Percentiles rank a stretch among this genome's conserved stretches.
Conservation (phyloP, 2,888 invertebrate species). For the Melangyna quadrimaculata region DNA sequence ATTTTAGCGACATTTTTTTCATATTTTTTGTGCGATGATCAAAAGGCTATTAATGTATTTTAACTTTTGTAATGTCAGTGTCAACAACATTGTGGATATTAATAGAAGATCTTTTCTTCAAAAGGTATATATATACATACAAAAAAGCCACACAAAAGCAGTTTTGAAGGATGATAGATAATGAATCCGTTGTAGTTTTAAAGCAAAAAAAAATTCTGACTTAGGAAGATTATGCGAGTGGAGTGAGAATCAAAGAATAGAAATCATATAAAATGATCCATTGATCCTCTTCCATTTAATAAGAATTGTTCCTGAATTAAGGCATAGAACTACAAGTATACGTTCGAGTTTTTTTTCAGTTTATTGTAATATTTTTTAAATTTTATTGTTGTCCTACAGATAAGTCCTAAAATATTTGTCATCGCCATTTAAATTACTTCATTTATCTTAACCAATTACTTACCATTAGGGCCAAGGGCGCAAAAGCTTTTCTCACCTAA, state of each 20-base stretch:
- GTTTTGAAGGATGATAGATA: neutral
- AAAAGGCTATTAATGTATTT: neutral
- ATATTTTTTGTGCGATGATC: neutral
- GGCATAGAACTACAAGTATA: neutral
- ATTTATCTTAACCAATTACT: slow-evolving; percentile 58
- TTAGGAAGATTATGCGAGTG: too few relatives aligned
- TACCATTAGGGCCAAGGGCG: slow-evolving; percentile 55
- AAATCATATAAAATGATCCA: neutral
- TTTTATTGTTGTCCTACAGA: neutral
- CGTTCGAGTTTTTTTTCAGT: neutral
- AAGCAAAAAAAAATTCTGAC: neutral
- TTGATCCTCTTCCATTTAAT: neutral
- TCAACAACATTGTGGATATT: neutral
- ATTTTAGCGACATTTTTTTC: neutral
- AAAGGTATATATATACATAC: neutral
- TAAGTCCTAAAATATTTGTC: slow-evolving; percentile 29
- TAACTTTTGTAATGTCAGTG: neutral
- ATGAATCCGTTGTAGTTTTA: neutral
- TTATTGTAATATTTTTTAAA: neutral
- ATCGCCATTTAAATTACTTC: slow-evolving; percentile 63
- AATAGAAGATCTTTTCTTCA: neutral
- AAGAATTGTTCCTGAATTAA: neutral
- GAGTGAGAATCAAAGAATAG: neutral
- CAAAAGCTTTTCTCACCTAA: slow-evolving; percentile 61
- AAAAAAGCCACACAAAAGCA: neutral